Evolutionary conservation across 2,113 vertebrate genomes (phyloP), one percentile per base, ranked within the genome.

Genomic region (Cephalopholis sonnerati): DNA sequence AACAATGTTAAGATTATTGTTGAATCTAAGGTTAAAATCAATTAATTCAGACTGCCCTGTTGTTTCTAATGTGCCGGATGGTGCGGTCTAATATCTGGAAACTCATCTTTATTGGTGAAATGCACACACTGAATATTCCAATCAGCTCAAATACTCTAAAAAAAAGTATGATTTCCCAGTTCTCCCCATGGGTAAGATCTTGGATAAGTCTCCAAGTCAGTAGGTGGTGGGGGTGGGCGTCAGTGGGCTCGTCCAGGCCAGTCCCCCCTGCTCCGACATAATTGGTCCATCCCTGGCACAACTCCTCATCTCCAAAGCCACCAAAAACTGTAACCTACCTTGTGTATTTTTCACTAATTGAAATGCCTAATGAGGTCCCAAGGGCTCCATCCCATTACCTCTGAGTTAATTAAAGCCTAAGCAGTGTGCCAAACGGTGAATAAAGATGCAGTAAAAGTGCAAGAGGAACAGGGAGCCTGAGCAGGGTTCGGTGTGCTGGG

Each of bases 291-390:
- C 91, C 90, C 91, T 94, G 94, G 92, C 95, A 94, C 75, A n/a
- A 44, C 74, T 86, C 71, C 80, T 76, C 89, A 85, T 91, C 91
- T 94, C 92, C 87, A 89, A 93, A 93, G 93, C 92, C 94, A 95
- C 93, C 91, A 92, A 95, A 94, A 94, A 92, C 91, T 92, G 91
- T 87, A 92, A 89, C 92, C 92, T 88, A 95, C 92, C 94, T 94
- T 93, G 94, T 95, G 94, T 93, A 89, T 95, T 95, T 95, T 95
- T 91, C 90, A 67, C 93, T 95, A 95, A 96, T 95, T 95, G 95
- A 96, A 96, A 94, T 91, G 94, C 93, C 94, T 96, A 96, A 96
- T 96, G 95, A 96, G 96, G 84, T 96, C 96, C 95, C 96, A 41
- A 54, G 96, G 94, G 96, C 93, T 95, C 88, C 95, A 95, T 95